Conservation (phyloP, 1,140 invertebrate genomes). For the Bombus breviceps region DNA sequence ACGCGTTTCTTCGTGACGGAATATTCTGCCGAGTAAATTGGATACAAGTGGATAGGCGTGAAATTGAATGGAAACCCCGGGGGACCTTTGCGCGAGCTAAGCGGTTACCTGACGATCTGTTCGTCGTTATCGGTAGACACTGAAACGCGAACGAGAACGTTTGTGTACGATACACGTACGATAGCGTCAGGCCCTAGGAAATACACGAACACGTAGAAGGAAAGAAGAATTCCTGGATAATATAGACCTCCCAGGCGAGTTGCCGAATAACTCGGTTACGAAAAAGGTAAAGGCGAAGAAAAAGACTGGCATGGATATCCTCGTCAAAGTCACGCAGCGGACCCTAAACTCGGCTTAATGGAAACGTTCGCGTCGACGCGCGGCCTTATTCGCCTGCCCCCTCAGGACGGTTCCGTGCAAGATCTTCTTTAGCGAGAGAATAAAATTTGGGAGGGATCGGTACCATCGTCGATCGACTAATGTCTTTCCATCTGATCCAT, state of each 20-base stretch:
- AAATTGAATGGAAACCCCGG: constrained; percentile 37
- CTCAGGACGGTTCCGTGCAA: too few relatives aligned
- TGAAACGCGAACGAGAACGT: background rate
- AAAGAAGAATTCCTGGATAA: background rate
- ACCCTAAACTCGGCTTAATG: constrained; percentile 70
- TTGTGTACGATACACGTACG: too few relatives aligned
- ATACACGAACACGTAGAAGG: background rate
- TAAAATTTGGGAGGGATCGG: background rate
- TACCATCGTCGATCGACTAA: background rate
- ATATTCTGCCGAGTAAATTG: constrained; percentile 34
- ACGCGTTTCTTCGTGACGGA: constrained; percentile 18
- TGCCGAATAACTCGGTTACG: constrained; percentile 55
- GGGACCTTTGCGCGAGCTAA: background rate
- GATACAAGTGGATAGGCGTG: constrained; percentile 43
- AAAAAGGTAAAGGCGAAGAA: constrained; percentile 30
- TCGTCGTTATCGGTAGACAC: background rate
- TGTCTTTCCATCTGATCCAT: too few relatives aligned
- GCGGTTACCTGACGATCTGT: constrained; percentile 15
- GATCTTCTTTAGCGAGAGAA: background rate
- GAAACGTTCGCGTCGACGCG: constrained; percentile 70
- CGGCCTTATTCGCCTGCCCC: constrained; percentile 20
- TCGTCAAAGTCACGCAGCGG: constrained; percentile 73
- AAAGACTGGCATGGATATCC: constrained; percentile 61
- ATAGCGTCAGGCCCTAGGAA: too few relatives aligned
- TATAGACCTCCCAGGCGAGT: constrained; percentile 66